Percentiles rank a stretch among this genome's conserved stretches.
Evolutionary conservation across 1,140 invertebrate genomes (phyloP).

Genomic region (Steinernema feltiae): DNA sequence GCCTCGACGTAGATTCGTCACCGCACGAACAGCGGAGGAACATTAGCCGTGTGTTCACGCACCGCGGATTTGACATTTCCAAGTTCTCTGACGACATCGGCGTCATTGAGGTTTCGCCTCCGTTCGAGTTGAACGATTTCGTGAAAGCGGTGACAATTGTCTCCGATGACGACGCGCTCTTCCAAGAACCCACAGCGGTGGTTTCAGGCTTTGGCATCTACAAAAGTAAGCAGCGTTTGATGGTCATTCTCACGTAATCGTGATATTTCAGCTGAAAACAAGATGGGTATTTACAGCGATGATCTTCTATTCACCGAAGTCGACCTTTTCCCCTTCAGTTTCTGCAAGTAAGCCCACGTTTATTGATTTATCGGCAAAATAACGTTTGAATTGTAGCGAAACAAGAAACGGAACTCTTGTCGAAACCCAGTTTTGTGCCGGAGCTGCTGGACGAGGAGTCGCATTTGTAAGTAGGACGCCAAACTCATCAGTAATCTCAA

Average conservation of each 20-base stretch:
- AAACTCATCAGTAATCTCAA: neutral
- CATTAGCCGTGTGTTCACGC: neutral
- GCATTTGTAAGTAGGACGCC: neutral
- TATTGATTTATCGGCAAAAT: too few relatives aligned
- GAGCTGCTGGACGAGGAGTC: neutral
- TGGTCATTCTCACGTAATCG: neutral
- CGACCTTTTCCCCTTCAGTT: neutral
- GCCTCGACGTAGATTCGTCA: neutral
- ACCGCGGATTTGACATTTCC: neutral
- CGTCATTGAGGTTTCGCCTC: neutral
- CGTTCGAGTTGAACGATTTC: neutral
- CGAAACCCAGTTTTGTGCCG: neutral
- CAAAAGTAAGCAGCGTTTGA: neutral
- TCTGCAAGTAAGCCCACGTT: neutral
- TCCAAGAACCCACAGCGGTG: neutral
- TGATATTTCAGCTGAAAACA: neutral
- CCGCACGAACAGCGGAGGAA: neutral
- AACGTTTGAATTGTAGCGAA: neutral
- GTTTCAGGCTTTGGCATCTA: neutral
- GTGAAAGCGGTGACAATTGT: neutral
- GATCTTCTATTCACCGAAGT: neutral
- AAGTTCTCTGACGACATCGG: neutral
- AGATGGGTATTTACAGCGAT: neutral
- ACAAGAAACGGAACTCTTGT: neutral
- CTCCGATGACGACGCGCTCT: neutral